Conservation (phyloP, 92 coral and sea anemone species). For the Scolanthus callimorphus region DNA sequence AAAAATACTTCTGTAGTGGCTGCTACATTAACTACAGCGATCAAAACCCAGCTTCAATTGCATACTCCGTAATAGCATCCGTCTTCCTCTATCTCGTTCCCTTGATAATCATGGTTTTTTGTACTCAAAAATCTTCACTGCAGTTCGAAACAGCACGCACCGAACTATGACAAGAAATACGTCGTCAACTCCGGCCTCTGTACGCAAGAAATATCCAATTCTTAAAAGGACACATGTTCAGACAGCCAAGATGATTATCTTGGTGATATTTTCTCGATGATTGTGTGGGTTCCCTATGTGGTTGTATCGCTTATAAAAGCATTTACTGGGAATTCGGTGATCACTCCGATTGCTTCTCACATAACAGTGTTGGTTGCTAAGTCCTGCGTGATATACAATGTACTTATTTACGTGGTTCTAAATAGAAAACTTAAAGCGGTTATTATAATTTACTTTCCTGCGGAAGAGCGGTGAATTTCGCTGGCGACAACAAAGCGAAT, state of each 20-base stretch:
- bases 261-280: constrained; percentile 84
- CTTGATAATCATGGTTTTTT: constrained; percentile 62
- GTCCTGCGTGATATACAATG: constrained; percentile 96
- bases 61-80: constrained; percentile 71
- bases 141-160: constrained; percentile 75
- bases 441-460: constrained; percentile 66
- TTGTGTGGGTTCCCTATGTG: constrained; percentile 90
- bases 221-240: constrained; percentile 80
- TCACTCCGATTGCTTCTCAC: constrained; percentile 68
- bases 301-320: constrained; percentile 69
- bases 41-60: constrained; percentile 67
- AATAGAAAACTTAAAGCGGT: constrained; percentile 90
- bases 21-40: constrained; percentile 87
- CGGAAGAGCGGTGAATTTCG: constrained; percentile 32
- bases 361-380: constrained; percentile 82
- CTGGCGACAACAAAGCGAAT: constrained; percentile 8
- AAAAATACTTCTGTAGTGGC: constrained; percentile 65
- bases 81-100: constrained; percentile 68
- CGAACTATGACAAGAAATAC: constrained; percentile 53
- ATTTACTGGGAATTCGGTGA: constrained; percentile 43
- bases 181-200: constrained; percentile 29
- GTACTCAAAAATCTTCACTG: constrained; percentile 79
- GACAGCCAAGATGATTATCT: constrained; percentile 88
- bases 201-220: constrained; percentile 41
- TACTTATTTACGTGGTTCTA: constrained; percentile 84